These are phyloP conservation scores for Steinernema khuongi DNA, from an alignment of 1,140 invertebrate genomes.

Conservation along the genomic window DNA sequence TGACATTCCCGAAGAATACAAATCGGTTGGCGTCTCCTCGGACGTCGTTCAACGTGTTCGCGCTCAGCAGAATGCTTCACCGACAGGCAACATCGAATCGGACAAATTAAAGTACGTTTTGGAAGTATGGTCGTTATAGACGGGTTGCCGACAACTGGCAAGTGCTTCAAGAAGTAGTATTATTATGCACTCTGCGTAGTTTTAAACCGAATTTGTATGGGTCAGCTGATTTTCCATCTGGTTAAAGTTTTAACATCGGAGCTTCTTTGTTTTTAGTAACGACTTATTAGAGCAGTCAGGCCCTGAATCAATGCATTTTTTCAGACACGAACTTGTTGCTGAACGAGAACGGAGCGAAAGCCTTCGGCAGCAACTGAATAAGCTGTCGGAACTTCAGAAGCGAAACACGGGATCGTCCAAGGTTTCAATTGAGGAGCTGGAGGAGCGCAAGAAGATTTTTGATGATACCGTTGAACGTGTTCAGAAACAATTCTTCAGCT, in stretches of 20 bases:
- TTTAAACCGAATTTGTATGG: too few species aligned
- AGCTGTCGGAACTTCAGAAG: not conserved
- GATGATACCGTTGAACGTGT: slow-evolving; percentile 38
- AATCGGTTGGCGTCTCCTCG: slow-evolving; percentile 34
- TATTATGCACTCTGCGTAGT: too few species aligned
- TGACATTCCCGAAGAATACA: slow-evolving; percentile 35
- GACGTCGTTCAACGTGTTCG: slow-evolving; percentile 33
- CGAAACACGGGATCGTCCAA: slow-evolving; percentile 1
- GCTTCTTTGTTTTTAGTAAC: too few species aligned
- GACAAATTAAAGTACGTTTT: slow-evolving; percentile 30
- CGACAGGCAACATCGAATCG: slow-evolving; percentile 19
- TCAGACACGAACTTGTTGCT: slow-evolving; percentile 9
- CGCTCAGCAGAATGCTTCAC: slow-evolving; percentile 15
- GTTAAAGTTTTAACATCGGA: not conserved
- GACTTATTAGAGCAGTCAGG: too few species aligned
- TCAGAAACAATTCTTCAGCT: slow-evolving; percentile 37
- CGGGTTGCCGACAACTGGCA: too few species aligned
- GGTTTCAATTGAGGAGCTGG: slow-evolving; percentile 27
- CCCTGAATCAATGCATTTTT: too few species aligned
- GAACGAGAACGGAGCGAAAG: not conserved
- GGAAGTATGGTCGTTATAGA: not conserved
- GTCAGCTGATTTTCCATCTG: slow-evolving; percentile 15
- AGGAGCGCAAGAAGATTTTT: slow-evolving; percentile 37
- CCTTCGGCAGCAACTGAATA: not conserved
- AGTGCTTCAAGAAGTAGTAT: too few species aligned